Evolutionary conservation across 64 coral and sea anemone species (phyloP).

Genomic region (Anthopleura sola): DNA sequence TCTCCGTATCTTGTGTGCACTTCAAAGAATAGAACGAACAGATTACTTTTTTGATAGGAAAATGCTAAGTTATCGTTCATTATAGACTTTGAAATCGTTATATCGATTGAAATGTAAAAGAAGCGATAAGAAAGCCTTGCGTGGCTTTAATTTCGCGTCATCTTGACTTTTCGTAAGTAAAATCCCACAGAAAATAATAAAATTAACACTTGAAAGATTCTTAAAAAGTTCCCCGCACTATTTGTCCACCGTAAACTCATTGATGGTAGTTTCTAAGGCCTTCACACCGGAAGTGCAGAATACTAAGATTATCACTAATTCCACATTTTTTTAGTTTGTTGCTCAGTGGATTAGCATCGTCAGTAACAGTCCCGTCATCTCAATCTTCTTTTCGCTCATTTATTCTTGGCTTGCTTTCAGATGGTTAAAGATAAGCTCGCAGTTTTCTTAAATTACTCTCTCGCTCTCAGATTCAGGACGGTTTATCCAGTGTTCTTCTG

Average conservation of each 20-base stretch:
- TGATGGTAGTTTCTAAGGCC: neutral
- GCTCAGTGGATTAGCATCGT: constrained; percentile 10
- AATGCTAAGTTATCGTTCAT: neutral
- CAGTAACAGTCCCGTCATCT: neutral
- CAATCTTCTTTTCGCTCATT: constrained; percentile 10
- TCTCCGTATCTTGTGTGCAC: constrained; percentile 10
- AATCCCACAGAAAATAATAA: neutral
- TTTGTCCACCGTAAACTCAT: neutral
- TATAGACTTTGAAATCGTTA: neutral
- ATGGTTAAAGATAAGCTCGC: neutral
- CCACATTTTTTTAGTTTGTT: constrained; percentile 8
- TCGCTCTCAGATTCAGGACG: neutral
- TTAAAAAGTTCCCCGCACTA: neutral
- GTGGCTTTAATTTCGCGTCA: neutral
- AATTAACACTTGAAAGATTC: neutral
- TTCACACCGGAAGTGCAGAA: neutral
- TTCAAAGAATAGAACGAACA: constrained; percentile 4
- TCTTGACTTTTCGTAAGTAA: neutral
- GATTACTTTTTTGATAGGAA: constrained; percentile 14
- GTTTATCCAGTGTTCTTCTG: neutral
- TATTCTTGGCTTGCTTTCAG: neutral
- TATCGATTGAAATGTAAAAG: neutral
- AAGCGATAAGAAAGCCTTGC: neutral
- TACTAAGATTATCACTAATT: neutral
- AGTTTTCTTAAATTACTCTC: neutral